These are phyloP conservation scores for Mus musculus DNA, from an alignment of 2,113 vertebrate species.

Conservation along the genomic window GRCm39 chr4:83170501-83171000, in stretches of 20 bases:
- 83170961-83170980: background rate
- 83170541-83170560: background rate
- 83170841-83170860: too few species aligned
- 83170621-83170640: conserved; percentile 18
- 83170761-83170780: too few species aligned
- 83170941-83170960: background rate
- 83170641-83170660: conserved; percentile 16
- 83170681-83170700: background rate
- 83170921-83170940: background rate
- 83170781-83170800: too few species aligned
- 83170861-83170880: too few species aligned
- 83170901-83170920: background rate
- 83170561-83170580: background rate
- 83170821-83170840: too few species aligned
- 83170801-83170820: too few species aligned
- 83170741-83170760: too few species aligned
- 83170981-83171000: background rate
- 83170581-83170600: conserved; percentile 1
- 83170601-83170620: conserved; percentile 5
- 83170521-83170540: background rate
- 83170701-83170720: background rate
- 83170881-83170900: background rate
- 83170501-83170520: background rate
- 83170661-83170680: background rate
- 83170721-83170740: background rate